phyloP scores from a whole-genome alignment of 2,797 vertebrate species.

The Lophotriccus pileatus region DNA sequence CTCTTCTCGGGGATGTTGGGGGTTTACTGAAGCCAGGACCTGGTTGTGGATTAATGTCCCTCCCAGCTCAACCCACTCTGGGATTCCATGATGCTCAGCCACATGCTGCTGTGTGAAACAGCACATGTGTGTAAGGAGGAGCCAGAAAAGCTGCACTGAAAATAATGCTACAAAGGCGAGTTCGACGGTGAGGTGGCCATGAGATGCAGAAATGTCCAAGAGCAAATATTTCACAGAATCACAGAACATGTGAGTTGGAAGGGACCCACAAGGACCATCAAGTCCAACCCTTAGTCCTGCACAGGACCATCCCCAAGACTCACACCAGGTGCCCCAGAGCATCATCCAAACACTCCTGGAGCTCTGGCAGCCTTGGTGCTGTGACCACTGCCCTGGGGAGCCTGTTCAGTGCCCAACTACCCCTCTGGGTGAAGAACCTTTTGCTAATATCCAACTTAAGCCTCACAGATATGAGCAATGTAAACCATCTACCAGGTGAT shows the following conservation, averaged over 20 bases:
- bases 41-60: rapidly evolving
- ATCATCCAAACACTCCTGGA: background rate
- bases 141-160: rapidly evolving
- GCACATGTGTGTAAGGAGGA: rapidly evolving
- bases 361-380: background rate
- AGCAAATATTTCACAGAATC: rapidly evolving
- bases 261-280: background rate
- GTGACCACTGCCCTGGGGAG: background rate
- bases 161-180: background rate
- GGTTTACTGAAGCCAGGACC: rapidly evolving
- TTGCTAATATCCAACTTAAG: background rate
- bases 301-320: background rate
- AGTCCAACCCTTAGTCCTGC: background rate
- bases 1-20: background rate
- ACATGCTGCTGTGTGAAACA: rapidly evolving
- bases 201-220: rapidly evolving
- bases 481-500: background rate
- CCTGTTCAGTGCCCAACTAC: background rate
- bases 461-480: rapidly evolving
- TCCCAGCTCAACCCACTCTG: rapidly evolving
- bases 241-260: too few species aligned
- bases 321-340: background rate
- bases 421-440: background rate
- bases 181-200: rapidly evolving
- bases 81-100: rapidly evolving